Evolutionary conservation across 2,113 vertebrate species (phyloP), one percentile per base, ranked within the genome.

Genomic region (Siphamia tubifer): DNA sequence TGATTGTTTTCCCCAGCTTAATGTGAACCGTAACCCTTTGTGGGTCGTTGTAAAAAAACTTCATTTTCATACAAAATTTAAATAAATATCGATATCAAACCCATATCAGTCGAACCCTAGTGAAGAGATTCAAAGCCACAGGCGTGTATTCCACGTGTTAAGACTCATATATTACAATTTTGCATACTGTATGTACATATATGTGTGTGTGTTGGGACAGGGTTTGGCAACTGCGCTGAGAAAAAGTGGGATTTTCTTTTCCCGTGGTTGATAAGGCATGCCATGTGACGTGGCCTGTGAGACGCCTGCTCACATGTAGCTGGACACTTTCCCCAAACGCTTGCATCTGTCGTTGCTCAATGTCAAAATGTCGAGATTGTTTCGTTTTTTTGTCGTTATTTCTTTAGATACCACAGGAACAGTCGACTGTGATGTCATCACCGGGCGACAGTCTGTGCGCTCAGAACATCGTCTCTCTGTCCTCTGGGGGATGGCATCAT

Each of bases 121-220:
- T 38, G 68, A 55, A 27, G 20, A 17, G 64, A 73, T 34, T 0
- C 40, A 19, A 55, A 68, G 58, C 64, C 27, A 49, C 57, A 17
- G 13, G 38, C 8, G 48, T 17, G n/a, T n/a, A n/a, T n/a, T n/a
- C 10, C n/a, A 64, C 7, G 48, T 63, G 39, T 24, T 38, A n/a
- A 52, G 30, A 68, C 32, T 28, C 40, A 17, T 28, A 27, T 31
- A 20, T 52, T 16, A 58, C 55, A 61, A 30, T 27, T 63, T 64
- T 77, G 72, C 68, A 71, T 82, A 73, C 58, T 51, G 56, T 74
- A 74, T 80, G 43, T 79, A 81, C 76, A 82, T 49, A 74, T 51
- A 63, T 66, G n/a, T 44, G 11, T 27, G 53, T 43, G 71, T 65
- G 39, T 68, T 72, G 77, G 74, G 77, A 42, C 32, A 42, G 10